phyloP scores from a whole-genome alignment of 2,888 invertebrate genomes.

The Drosophila setosimentum region DNA sequence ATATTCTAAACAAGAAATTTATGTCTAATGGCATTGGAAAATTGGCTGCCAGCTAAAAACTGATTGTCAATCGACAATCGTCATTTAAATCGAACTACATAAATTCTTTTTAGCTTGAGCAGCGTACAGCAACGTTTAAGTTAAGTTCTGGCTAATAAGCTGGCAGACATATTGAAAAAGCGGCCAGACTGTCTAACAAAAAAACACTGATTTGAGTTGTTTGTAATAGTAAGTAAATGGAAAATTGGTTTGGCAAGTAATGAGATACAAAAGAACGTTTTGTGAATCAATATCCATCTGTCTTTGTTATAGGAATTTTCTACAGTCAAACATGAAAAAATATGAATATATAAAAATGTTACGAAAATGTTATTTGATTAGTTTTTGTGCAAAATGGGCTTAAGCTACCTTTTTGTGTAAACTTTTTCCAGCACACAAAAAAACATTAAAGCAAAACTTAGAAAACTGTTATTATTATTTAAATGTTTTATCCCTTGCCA shows the following conservation, averaged over 20 bases:
- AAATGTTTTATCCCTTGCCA: neutral
- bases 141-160: neutral
- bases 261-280: neutral
- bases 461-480: neutral
- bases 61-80: neutral
- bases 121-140: neutral
- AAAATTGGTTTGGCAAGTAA: neutral
- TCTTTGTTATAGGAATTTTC: neutral
- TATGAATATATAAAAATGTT: neutral
- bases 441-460: neutral
- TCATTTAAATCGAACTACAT: neutral
- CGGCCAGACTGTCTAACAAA: neutral
- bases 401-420: neutral
- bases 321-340: neutral
- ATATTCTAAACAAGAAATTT: conserved; percentile 2
- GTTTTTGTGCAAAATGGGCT: neutral
- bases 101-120: neutral
- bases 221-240: neutral
- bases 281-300: neutral
- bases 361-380: neutral
- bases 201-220: neutral
- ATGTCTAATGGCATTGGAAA: neutral
- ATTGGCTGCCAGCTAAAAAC: neutral
- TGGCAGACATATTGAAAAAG: neutral
- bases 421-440: neutral